phyloP scores from a whole-genome alignment of 64 coral and sea anemone species.

The Hydrozoanthus tunicans region DNA sequence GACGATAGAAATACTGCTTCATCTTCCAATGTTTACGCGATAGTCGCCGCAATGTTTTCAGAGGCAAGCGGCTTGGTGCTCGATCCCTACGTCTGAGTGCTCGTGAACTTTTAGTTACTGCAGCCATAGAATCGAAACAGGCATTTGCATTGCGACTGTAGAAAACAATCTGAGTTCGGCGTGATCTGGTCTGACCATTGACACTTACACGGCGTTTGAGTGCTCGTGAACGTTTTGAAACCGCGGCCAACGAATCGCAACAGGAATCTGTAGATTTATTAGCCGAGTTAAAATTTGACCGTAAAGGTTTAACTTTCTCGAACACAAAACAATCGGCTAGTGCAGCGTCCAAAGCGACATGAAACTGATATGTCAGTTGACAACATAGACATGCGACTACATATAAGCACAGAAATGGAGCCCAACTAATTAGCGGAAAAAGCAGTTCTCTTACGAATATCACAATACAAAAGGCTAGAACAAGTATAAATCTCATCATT shows the following conservation, averaged over 20 bases:
- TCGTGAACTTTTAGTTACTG: conserved; percentile 2
- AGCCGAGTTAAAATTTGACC: neutral
- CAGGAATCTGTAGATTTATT: conserved; percentile 2
- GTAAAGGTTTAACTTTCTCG: neutral
- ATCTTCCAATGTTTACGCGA: conserved; percentile 24
- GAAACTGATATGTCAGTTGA: conserved; percentile 14
- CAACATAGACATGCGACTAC: neutral
- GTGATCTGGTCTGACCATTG: conserved; percentile 15
- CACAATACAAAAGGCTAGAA: no score
- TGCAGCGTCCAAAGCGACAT: conserved; percentile 21
- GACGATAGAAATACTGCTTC: conserved; percentile 42
- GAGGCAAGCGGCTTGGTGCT: conserved; percentile 45
- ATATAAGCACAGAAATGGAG: neutral
- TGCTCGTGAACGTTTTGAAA: no score
- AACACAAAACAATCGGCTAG: neutral
- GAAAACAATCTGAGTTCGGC: neutral
- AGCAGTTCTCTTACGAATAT: no score
- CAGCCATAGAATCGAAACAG: neutral
- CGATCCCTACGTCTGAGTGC: conserved; percentile 15
- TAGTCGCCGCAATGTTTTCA: conserved; percentile 37
- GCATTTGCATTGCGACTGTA: conserved; percentile 2
- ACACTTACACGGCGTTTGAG: neutral
- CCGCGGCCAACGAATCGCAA: no score
- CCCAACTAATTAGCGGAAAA: no score
- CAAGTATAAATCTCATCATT: no score